phyloP scores from a whole-genome alignment of 2,888 invertebrate species.

The Protodeltote pygarga region DNA sequence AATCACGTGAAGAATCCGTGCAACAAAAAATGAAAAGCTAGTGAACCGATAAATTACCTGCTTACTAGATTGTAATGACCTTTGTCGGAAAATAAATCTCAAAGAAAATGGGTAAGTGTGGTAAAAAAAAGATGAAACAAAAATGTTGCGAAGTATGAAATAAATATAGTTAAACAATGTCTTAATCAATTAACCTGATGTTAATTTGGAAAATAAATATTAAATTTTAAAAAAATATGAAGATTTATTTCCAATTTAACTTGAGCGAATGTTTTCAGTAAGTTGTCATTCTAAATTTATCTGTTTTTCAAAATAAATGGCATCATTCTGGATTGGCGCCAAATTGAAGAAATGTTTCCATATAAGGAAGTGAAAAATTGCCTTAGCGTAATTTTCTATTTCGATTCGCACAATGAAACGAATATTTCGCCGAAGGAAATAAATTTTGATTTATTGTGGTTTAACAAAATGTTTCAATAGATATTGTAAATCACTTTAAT shows the following conservation, averaged over 20 bases:
- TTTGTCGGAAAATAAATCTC: conserved; percentile 21
- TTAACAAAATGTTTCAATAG: background rate
- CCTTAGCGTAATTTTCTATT: conserved; percentile 11
- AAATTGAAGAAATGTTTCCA: conserved; percentile 16
- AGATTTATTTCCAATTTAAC: too few relatives aligned
- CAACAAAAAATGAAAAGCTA: conserved; percentile 23
- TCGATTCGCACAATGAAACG: conserved; percentile 3
- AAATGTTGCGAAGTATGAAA: background rate
- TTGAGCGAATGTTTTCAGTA: too few relatives aligned
- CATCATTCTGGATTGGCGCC: conserved; percentile 28
- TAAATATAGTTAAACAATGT: background rate
- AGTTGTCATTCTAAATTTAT: background rate
- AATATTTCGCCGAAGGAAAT: conserved; percentile 8
- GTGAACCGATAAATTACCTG: conserved; percentile 36
- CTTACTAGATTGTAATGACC: conserved; percentile 21
- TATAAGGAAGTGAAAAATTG: conserved; percentile 19
- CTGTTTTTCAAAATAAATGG: background rate
- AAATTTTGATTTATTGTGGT: conserved; percentile 12
- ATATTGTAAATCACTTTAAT: conserved; percentile 14
- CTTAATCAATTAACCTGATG: too few relatives aligned
- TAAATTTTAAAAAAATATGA: too few relatives aligned
- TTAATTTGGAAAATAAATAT: too few relatives aligned
- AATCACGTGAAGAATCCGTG: conserved; percentile 24
- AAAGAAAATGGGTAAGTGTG: conserved; percentile 1
- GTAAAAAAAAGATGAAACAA: background rate